These are phyloP conservation scores for Diacarnus erythraeanus DNA, from an alignment of 37 sponge, comb jelly and placozoan species.

Conservation along the genomic window DNA sequence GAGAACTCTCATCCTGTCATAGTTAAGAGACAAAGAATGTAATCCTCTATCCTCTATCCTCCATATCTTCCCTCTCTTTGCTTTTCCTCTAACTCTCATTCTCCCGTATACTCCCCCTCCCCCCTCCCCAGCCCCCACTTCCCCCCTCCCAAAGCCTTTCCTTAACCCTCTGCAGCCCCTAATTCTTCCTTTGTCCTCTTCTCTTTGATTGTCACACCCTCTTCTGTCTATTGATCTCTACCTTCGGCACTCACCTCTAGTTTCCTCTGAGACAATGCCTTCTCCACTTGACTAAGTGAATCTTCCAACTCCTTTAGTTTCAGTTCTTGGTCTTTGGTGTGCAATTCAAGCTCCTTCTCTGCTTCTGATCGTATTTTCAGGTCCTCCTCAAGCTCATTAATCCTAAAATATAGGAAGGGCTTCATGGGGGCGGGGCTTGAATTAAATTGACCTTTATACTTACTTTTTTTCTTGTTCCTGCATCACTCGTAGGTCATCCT, in stretches of 20 bases:
- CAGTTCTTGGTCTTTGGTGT: constrained; percentile 35
- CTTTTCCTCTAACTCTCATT: background rate
- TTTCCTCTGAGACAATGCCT: background rate
- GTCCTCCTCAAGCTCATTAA: constrained; percentile 13
- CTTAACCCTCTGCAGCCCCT: background rate
- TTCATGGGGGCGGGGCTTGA: background rate
- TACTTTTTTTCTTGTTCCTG: constrained; percentile 24
- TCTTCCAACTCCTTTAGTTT: constrained; percentile 14
- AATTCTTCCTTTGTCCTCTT: background rate
- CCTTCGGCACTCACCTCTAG: background rate
- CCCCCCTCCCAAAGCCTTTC: background rate
- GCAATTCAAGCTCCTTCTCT: constrained; percentile 29
- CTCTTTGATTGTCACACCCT: no score
- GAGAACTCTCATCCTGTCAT: constrained; percentile 10
- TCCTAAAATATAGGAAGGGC: background rate
- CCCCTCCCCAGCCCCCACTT: background rate
- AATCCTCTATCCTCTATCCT: background rate
- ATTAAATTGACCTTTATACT: background rate
- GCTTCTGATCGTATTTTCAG: background rate
- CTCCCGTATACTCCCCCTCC: background rate
- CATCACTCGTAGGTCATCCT: constrained; percentile 13
- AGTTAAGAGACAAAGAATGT: background rate
- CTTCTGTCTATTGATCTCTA: no score
- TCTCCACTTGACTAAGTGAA: constrained; percentile 9
- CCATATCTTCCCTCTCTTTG: background rate